Evolutionary conservation across 2,113 vertebrate species (phyloP).

Genomic region (Heptranchias perlo): DNA sequence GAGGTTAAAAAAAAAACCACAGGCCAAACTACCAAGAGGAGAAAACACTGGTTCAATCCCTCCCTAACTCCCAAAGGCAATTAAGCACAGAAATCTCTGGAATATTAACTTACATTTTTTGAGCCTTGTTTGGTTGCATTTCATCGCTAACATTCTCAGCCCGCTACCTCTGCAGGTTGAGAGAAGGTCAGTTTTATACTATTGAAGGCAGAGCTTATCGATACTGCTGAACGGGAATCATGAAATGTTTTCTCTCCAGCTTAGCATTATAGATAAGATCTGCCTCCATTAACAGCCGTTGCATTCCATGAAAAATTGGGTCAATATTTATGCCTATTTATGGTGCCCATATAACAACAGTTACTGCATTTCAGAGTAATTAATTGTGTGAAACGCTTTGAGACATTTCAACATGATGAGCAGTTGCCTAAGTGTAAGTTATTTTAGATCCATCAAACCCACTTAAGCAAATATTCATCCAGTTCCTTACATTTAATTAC

Average conservation of each 20-base stretch:
- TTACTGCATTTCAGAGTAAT: background rate
- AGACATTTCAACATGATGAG: background rate
- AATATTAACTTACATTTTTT: background rate
- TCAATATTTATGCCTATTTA: background rate
- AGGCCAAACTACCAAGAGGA: background rate
- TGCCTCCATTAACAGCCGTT: background rate
- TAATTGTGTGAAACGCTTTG: background rate
- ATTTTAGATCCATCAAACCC: slow-evolving; percentile 16
- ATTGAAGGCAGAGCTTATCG: too few species aligned
- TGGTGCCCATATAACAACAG: background rate
- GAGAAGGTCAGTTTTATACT: background rate
- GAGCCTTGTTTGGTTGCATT: too few species aligned
- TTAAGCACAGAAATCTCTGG: background rate
- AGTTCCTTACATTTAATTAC: background rate
- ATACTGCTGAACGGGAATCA: too few species aligned
- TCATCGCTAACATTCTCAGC: background rate
- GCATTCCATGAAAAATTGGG: background rate
- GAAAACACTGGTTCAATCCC: background rate
- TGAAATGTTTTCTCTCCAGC: background rate
- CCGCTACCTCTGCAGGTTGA: background rate
- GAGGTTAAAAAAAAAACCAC: background rate
- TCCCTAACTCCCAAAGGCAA: background rate
- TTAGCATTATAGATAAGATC: background rate
- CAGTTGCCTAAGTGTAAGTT: background rate
- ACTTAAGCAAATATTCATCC: background rate